Base-by-base conservation (phyloP, 2,888 invertebrate genomes). In the Lycaena phlaeas region DNA sequence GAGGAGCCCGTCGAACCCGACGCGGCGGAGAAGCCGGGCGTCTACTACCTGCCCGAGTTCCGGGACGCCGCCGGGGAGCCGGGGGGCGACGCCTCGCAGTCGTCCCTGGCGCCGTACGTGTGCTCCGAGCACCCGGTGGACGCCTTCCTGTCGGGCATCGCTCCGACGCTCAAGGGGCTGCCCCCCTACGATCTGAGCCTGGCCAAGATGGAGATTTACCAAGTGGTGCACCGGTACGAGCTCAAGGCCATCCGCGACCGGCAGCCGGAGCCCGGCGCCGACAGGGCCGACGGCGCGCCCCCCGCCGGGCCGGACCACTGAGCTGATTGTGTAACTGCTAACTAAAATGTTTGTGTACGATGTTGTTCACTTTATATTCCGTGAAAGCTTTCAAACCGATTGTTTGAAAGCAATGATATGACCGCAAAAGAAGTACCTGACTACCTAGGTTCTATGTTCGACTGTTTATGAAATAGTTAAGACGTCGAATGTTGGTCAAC, bases 181-280 rank as follows among this genome's bases (percentile, higher is more conserved):
- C 11, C 3, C 14, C 10, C 15, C 3, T 25, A 14, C 10, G 39
- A 39, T 6, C 25, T 39, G 5, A 39, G 30, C 15, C 14, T 30
- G 26, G 39, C 26, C 6, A 39, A 39, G 15, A 15, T 30, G 14
- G 39, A 39, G 30, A 31, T 39, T 7, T 39, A 25, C 10, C 29
- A 39, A 14, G 30, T 39, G 2, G 25, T 39, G 26, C 30, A 39
- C 14, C 30, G 30, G 17, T 39, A 31, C 25, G 29, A 39, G 11
- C 25, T 39, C 22, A 29, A 29, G 10, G n/a, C 38, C n/a, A 17
- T 38, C 10, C 18, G 17, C 14, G 25, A 14, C 22, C 18, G 7
- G 14, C 11, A 17, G 9, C 15, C 17, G 3, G 34, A 11, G 34
- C 11, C n/a, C 18, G 22, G 17, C 10, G 31, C 4, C 2, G 6